Evolutionary conservation across 1,140 invertebrate species (phyloP).

Genomic region (Solenopsis fugax): DNA sequence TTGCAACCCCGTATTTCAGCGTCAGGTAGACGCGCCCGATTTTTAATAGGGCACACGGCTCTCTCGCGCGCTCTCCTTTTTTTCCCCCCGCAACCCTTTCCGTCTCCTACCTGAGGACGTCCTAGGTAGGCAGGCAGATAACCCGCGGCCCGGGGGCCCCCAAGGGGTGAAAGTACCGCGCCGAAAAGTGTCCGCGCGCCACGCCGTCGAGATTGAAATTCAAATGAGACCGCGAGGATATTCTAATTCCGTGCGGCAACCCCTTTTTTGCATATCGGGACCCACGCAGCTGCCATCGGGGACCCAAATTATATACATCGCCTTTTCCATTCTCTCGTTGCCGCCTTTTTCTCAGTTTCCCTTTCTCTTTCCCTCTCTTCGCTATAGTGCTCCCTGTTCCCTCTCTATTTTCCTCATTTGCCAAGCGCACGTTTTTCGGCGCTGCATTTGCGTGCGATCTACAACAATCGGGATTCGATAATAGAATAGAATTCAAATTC

Average conservation of each 20-base stretch:
- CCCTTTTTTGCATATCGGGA: constrained; percentile 85
- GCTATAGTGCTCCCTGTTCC: neutral
- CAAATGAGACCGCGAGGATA: constrained; percentile 87
- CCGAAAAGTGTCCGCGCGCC: constrained; percentile 75
- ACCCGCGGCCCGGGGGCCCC: constrained; percentile 54
- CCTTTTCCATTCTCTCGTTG: constrained; percentile 64
- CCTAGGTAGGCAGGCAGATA: constrained; percentile 59
- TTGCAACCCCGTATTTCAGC: constrained; percentile 40
- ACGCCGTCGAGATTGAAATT: constrained; percentile 84
- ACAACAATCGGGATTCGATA: constrained; percentile 69
- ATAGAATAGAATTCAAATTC: constrained; percentile 69
- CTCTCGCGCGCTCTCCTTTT: constrained; percentile 67
- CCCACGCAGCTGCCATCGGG: constrained; percentile 76
- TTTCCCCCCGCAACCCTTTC: constrained; percentile 72
- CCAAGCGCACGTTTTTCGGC: constrained; percentile 23
- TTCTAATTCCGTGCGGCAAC: constrained; percentile 85
- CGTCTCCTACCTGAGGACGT: constrained; percentile 76
- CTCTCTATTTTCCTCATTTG: constrained; percentile 51
- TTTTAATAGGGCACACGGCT: constrained; percentile 80
- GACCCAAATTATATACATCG: constrained; percentile 77
- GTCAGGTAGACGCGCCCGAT: constrained; percentile 82
- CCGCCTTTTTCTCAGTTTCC: constrained; percentile 48
- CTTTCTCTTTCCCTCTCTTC: constrained; percentile 39
- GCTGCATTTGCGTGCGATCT: constrained; percentile 69
- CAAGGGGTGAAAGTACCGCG: constrained; percentile 62